Evolutionary conservation across 2,888 invertebrate species (phyloP), one percentile per base, ranked within the genome.

Genomic region (Cosmorhoe ocellata): DNA sequence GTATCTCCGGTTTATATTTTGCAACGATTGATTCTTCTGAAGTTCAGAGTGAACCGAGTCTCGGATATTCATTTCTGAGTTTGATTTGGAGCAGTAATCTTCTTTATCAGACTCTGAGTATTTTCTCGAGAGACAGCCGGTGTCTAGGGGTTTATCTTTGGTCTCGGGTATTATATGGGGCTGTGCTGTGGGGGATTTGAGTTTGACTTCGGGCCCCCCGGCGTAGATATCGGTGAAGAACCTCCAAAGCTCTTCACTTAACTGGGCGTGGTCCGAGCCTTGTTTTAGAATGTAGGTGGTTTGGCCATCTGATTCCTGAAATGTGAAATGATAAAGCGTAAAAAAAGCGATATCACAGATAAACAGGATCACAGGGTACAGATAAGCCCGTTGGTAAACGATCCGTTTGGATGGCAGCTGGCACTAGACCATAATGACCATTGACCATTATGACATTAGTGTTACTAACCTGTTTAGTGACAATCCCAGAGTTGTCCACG

Each of bases 191-290:
- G 82, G 81, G 0, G 81, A 70, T 34, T 76, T 79, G 13, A 91
- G 80, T 3, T 66, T 72, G n/a, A 97, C 91, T 72, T 96, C 96
- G 0, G 98, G 98, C 0, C 98, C 98, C 0, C 98, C 98, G 7
- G 96, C 96, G 76, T 98, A 98, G 43, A 95, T 96, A 54, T 92
- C 92, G 43, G 93, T 92, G 76, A 98, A 95, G 85, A 97, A 98
- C 60, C 93, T 92, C 98, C 98, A 98, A 48, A 96, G 91, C 32
- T 95, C 95, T 65, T 95, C 94, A 62, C 96, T 95, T 34, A 98
- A 91, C 71, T 97, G 96, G 0, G 94, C 95, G 76, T 95, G 95
- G 63, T 92, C 92, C 0, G 91, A 92, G 26, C 91, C 92, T 7
- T 84, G 84, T 49, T 90, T 90, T n/a, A 91, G 65, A 1, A 70